Evolutionary conservation across 2,113 vertebrate genomes (phyloP).

Genomic region (Ammodytes marinus): DNA sequence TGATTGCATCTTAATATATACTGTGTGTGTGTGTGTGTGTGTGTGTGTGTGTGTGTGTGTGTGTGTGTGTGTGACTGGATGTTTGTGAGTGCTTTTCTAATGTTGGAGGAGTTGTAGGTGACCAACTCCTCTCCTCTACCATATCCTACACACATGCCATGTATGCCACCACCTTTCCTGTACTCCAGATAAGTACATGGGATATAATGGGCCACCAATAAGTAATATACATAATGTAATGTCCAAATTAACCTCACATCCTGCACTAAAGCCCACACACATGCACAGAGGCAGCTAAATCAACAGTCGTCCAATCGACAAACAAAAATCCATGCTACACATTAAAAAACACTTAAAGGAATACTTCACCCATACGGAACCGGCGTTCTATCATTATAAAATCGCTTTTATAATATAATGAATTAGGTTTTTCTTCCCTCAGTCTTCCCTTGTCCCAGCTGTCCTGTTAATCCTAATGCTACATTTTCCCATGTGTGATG

Average conservation of each 20-base stretch:
- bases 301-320: slow-evolving; percentile 4
- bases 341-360: not conserved
- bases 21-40: not conserved
- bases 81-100: not conserved
- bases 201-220: slow-evolving; percentile 17
- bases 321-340: slow-evolving; percentile 7
- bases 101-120: slow-evolving; percentile 12
- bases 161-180: not conserved
- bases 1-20: not conserved
- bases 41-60: slow-evolving; percentile 19
- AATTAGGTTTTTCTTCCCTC: no score
- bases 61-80: not conserved
- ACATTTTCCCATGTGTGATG: no score
- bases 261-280: slow-evolving; percentile 13
- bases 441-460: no score
- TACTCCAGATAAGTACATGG: not conserved
- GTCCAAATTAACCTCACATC: slow-evolving; percentile 37
- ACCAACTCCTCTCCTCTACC: not conserved
- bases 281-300: slow-evolving; percentile 7
- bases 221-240: slow-evolving; percentile 34
- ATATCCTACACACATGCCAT: not conserved
- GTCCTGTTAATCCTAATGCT: no score
- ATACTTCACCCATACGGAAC: not conserved
- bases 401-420: no score
- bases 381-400: no score